Evolutionary conservation across 2,797 vertebrate species (phyloP).

Genomic region (Chromis chromis): DNA sequence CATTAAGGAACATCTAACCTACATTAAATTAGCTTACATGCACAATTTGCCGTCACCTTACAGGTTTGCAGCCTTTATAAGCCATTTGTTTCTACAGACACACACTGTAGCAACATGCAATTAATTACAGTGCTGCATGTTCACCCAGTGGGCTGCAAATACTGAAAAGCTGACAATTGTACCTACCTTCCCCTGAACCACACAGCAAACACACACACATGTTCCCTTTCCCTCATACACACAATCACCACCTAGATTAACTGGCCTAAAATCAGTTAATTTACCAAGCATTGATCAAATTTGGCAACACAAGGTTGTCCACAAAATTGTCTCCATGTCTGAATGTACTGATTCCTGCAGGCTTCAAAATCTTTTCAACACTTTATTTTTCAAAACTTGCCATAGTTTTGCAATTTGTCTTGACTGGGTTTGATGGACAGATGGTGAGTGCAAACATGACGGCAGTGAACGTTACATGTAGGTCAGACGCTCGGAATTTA

Average conservation of each 20-base stretch:
- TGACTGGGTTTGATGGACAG: constrained; percentile 4
- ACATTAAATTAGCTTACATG: constrained; percentile 48
- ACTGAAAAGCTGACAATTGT: constrained; percentile 58
- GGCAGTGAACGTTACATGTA: neutral
- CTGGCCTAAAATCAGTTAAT: neutral
- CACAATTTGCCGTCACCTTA: constrained; percentile 51
- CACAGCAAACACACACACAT: constrained; percentile 19
- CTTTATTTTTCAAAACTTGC: neutral
- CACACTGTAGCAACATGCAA: constrained; percentile 66
- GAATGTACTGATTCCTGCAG: neutral
- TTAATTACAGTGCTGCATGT: constrained; percentile 77
- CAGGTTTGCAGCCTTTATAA: constrained; percentile 60
- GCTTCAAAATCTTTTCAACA: neutral
- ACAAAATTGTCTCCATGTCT: neutral
- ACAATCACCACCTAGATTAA: neutral
- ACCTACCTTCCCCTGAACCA: constrained; percentile 15
- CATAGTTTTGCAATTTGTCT: neutral
- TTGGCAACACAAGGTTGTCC: neutral
- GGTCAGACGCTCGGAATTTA: neutral
- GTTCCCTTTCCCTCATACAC: neutral
- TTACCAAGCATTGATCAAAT: constrained; percentile 6
- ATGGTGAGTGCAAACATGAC: neutral
- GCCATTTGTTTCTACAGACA: constrained; percentile 68
- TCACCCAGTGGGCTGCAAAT: constrained; percentile 72
- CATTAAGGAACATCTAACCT: constrained; percentile 45